Base-by-base conservation (phyloP, 2,797 vertebrate species). In the Clarias laeviceps region DNA sequence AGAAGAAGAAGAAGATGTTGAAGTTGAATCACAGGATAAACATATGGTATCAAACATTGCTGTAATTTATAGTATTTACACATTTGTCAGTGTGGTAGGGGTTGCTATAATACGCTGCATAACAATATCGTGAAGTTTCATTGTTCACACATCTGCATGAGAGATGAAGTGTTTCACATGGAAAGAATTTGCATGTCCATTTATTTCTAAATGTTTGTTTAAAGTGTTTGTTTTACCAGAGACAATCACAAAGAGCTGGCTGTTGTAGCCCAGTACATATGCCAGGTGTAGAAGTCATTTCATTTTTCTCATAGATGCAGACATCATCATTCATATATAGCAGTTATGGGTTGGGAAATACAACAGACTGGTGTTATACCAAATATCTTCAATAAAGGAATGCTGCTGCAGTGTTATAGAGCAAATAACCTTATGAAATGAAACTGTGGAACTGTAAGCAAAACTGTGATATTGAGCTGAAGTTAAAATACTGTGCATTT, bases 211-310 rank as follows among this genome's bases (percentile, higher is more conserved):
- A 70, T n/a, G 3, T 32, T 57, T 20, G 56, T 57, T 79, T 79
- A 57, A 29, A 37, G 57, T 24, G 37, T 72, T 45, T 40, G 57
- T 37, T 79, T 37, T 62, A 78, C 17, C 18, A 57, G 37, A 79
- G 20, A 79, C 8, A 78, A 61, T 56, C 54, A 61, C 77, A 79
- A 79, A 37, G 32, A 24, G 77, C 32, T 40, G 77, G 32, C 12
- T 62, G 56, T 37, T 79, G 32, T 37, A 37, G 22, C 32, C n/a
- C 32, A 7, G 56, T 22, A n/a, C 57, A 37, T 22, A 29, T 62
- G 56, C 20, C 57, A 24, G 29, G 68, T 72, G 37, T 50, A 24
- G 24, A 50, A 72, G 5, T 24, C 37, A 45, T 45, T 80, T 32
- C 3, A 29, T 45, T 80, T 54, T 45, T 65, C 37, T 27, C 59